Conservation (phyloP, 2,113 vertebrate genomes). For the Lepidothrix coronata region DNA sequence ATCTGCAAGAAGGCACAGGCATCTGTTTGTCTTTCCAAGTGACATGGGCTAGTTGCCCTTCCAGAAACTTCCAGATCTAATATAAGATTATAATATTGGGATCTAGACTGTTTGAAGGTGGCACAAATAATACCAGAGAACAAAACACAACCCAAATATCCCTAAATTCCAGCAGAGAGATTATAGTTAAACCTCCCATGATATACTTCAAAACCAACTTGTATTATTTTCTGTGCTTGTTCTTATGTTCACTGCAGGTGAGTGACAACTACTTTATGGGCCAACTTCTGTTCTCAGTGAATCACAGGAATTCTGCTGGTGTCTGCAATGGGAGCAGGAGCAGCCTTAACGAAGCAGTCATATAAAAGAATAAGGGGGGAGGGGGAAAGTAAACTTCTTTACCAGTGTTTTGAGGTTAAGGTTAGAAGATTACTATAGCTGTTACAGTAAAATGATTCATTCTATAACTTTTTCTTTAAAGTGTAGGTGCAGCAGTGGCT, state of each 20-base stretch:
- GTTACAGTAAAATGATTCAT: background rate
- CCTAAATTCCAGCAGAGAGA: background rate
- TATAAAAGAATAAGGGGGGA: background rate
- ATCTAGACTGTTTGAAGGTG: background rate
- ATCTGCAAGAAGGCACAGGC: background rate
- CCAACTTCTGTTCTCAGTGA: background rate
- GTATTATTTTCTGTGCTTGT: background rate
- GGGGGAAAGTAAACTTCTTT: background rate
- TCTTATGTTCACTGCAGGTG: background rate
- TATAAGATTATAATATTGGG: background rate
- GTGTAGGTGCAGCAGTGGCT: background rate
- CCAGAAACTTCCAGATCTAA: background rate
- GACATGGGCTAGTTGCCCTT: background rate
- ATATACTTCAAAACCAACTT: background rate
- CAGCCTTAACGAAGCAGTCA: background rate
- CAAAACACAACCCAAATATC: background rate
- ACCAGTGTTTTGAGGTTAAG: background rate
- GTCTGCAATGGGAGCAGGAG: background rate
- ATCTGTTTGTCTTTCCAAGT: background rate
- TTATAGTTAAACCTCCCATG: background rate
- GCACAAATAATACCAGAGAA: background rate
- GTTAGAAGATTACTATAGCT: background rate
- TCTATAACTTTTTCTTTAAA: background rate
- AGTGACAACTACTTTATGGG: background rate
- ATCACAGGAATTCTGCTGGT: background rate